Evolutionary conservation across 2,113 vertebrate genomes (phyloP).

Genomic region (Acanthisitta chloris): DNA sequence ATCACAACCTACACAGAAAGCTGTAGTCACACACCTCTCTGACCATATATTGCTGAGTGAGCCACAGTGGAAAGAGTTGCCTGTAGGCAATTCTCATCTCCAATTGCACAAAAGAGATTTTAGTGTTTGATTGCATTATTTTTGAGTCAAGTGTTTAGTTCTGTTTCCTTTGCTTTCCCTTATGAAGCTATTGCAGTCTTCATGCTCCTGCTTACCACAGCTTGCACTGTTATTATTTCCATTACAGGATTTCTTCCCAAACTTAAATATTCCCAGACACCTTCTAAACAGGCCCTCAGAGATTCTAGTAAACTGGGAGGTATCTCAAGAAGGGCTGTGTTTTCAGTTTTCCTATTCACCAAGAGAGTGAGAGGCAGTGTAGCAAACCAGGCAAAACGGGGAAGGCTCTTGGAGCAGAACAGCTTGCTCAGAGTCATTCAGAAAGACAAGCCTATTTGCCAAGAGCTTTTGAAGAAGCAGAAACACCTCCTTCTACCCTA

Average conservation of each 20-base stretch:
- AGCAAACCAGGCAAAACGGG: not conserved
- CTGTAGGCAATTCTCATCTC: not conserved
- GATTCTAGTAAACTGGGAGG: not conserved
- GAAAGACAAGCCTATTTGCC: not conserved
- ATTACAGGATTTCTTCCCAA: constrained; percentile 8
- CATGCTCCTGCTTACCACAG: not conserved
- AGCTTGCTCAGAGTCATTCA: not conserved
- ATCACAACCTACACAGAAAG: not conserved
- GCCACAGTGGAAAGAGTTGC: not conserved
- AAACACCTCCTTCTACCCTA: not conserved
- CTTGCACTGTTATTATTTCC: constrained; percentile 19
- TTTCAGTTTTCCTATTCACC: not conserved
- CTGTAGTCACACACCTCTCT: not conserved
- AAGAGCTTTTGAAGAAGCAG: not conserved
- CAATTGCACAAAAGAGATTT: not conserved
- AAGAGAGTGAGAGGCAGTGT: not conserved
- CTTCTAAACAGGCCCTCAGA: constrained; percentile 2
- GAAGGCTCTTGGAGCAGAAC: not conserved
- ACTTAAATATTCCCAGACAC: not conserved
- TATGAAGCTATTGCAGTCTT: not conserved
- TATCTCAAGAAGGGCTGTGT: not conserved
- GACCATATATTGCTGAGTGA: not conserved
- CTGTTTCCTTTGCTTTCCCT: not conserved
- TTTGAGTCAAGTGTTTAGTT: not conserved
- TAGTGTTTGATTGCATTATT: not conserved